Percentiles rank a stretch among this genome's conserved stretches.
Evolutionary conservation across 2,113 vertebrate species (phyloP).

Genomic region (Xiphophorus couchianus): DNA sequence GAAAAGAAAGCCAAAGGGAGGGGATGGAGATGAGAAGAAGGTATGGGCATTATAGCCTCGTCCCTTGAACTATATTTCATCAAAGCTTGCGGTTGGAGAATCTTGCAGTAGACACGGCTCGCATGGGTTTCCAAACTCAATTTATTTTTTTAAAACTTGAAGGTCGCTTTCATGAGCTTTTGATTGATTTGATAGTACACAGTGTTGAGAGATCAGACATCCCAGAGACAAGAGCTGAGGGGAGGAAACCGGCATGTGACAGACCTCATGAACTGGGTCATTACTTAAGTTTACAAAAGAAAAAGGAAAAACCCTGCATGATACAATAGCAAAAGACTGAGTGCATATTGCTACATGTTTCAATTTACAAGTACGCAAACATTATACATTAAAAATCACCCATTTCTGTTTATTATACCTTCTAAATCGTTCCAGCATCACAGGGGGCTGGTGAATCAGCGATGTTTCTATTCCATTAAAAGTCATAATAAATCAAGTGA

Average conservation of each 20-base stretch:
- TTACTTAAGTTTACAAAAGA: not conserved
- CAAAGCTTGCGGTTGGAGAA: slow-evolving; percentile 65
- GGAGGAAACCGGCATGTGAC: not conserved
- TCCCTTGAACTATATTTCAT: slow-evolving; percentile 78
- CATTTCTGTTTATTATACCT: not conserved
- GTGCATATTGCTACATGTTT: not conserved
- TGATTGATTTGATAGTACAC: slow-evolving; percentile 30
- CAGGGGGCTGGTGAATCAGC: not conserved
- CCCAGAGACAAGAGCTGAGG: not conserved
- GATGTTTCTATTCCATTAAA: not conserved
- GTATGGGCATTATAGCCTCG: slow-evolving; percentile 64
- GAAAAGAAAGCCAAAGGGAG: slow-evolving; percentile 64
- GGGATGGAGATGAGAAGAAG: slow-evolving; percentile 61
- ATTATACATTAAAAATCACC: not conserved
- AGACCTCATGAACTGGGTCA: not conserved
- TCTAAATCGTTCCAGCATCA: not conserved
- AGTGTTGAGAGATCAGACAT: not conserved
- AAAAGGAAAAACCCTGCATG: not conserved
- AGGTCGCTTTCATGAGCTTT: slow-evolving; percentile 28
- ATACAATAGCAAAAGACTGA: not conserved
- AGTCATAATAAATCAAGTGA: not conserved
- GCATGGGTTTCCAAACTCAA: slow-evolving; percentile 37
- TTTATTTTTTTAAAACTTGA: slow-evolving; percentile 20
- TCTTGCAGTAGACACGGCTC: slow-evolving; percentile 48
- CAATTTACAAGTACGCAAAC: not conserved